A percentile compares a stretch with the other conserved stretches of the same genome.
These are phyloP conservation scores for Galerucella calmariensis DNA, from an alignment of 2,888 invertebrate species.

Conservation along the genomic window DNA sequence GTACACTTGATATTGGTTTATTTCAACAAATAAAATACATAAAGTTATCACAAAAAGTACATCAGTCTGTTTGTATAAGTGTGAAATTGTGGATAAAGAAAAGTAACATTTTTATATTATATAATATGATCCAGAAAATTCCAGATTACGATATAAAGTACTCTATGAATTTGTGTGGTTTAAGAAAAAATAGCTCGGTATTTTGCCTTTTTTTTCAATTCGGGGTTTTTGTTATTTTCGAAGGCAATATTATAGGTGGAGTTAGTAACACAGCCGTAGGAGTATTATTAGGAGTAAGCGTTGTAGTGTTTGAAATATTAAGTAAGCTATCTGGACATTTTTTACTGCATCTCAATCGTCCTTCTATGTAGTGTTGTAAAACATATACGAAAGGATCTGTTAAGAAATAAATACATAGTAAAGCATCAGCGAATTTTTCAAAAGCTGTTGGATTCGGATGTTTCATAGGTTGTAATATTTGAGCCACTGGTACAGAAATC, in stretches of 20 bases:
- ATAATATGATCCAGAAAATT: not conserved
- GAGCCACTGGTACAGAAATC: constrained; percentile 76
- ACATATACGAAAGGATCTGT: constrained; percentile 88
- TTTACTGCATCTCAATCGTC: constrained; percentile 52
- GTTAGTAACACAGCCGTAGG: constrained; percentile 53
- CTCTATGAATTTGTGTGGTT: no score
- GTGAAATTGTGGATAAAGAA: not conserved
- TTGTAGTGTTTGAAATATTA: constrained; percentile 41
- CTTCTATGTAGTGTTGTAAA: constrained; percentile 71
- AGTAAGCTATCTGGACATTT: constrained; percentile 48
- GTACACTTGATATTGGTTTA: not conserved
- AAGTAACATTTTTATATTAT: not conserved
- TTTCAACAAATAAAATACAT: constrained; percentile 29
- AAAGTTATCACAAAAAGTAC: constrained; percentile 47
- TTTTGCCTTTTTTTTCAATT: not conserved
- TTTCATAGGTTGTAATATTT: constrained; percentile 58
- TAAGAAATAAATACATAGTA: constrained; percentile 84
- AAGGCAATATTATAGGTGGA: constrained; percentile 48
- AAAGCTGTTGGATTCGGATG: constrained; percentile 63
- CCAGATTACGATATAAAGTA: not conserved
- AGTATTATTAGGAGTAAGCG: constrained; percentile 15
- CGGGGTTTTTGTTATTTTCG: constrained; percentile 14
- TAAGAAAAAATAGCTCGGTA: not conserved
- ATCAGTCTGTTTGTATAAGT: constrained; percentile 42
- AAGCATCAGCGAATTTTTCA: constrained; percentile 74